phyloP scores from a whole-genome alignment of 2,797 vertebrate species.

The Mus minutoides region DNA sequence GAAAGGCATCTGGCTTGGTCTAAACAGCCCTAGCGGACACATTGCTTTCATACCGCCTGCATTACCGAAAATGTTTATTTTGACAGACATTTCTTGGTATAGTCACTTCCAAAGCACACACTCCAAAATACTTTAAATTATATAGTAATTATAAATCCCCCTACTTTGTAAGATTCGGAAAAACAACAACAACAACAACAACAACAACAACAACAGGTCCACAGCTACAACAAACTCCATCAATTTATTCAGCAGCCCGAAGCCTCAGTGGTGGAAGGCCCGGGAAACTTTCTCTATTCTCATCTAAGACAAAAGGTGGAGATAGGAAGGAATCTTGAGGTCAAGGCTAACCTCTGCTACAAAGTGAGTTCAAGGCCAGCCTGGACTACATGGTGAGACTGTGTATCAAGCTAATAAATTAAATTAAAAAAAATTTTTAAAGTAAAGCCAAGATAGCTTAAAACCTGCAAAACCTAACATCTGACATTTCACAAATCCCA shows the following conservation, averaged over 20 bases:
- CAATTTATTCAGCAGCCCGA: conserved; percentile 47
- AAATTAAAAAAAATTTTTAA: not conserved
- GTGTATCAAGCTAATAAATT: not conserved
- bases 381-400: not conserved
- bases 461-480: not conserved
- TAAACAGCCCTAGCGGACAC: not conserved
- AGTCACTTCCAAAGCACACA: conserved; percentile 68
- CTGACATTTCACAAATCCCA: not conserved
- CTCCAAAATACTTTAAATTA: conserved; percentile 73
- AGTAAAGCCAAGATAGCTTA: not conserved
- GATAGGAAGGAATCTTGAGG: not conserved
- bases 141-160: conserved; percentile 66
- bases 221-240: conserved; percentile 60
- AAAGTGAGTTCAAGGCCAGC: not conserved
- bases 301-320: not conserved
- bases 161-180: conserved; percentile 68
- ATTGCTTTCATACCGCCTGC: conserved; percentile 53
- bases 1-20: conserved; percentile 61
- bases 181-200: conserved; percentile 62
- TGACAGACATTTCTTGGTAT: conserved; percentile 56
- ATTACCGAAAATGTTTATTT: conserved; percentile 65
- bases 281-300: not conserved
- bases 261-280: not conserved
- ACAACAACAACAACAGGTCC: conserved; percentile 71
- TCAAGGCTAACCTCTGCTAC: not conserved